Evolutionary conservation across 2,888 invertebrate genomes (phyloP).

Genomic region (Idaea aversata): DNA sequence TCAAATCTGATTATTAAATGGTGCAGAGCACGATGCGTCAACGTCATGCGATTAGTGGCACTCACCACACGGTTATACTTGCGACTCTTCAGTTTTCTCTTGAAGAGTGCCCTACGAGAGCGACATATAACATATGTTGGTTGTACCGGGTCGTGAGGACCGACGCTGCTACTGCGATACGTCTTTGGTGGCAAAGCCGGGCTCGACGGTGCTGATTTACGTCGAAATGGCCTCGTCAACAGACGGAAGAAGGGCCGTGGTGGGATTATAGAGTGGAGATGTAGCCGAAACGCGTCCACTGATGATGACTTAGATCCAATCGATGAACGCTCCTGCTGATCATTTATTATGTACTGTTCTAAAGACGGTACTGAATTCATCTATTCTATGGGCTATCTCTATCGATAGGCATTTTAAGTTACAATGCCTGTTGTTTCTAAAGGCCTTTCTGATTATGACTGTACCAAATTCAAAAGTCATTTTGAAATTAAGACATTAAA

Average conservation of each 20-base stretch:
- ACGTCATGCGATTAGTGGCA: constrained; percentile 70
- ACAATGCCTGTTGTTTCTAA: no score
- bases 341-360: background rate
- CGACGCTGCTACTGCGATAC: constrained; percentile 74
- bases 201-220: constrained; percentile 84
- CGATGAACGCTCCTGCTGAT: constrained; percentile 74
- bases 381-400: constrained; percentile 1
- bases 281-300: constrained; percentile 73
- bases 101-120: background rate
- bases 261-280: constrained; percentile 79
- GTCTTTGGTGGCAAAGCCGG: constrained; percentile 81
- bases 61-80: constrained; percentile 75
- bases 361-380: constrained; percentile 11
- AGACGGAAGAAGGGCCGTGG: constrained; percentile 82
- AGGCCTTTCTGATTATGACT: no score
- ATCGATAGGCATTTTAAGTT: no score
- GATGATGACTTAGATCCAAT: constrained; percentile 77
- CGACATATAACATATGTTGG: constrained; percentile 21
- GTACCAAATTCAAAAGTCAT: no score
- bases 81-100: constrained; percentile 45
- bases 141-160: constrained; percentile 73
- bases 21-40: constrained; percentile 51
- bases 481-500: no score
- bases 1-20: background rate
- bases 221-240: constrained; percentile 84